A percentile compares a stretch with the other conserved stretches of the same genome.
These are phyloP conservation scores for Cyprinodon brontotheroides DNA, from an alignment of 2,113 vertebrate genomes.

Conservation along the genomic window DNA sequence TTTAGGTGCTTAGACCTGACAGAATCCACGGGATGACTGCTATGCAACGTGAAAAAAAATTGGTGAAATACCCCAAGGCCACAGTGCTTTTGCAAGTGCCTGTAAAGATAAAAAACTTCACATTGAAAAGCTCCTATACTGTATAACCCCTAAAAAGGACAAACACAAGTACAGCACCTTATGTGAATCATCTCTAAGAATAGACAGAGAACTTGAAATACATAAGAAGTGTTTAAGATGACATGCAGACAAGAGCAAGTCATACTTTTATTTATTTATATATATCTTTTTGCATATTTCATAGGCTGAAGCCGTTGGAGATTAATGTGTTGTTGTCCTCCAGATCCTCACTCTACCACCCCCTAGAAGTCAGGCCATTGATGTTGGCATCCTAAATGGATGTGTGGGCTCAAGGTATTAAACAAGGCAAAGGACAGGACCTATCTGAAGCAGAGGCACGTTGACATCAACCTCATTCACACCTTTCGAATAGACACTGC, in stretches of 20 bases:
- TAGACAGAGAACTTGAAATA: background rate
- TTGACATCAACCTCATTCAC: constrained; percentile 27
- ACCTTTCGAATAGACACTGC: constrained; percentile 6
- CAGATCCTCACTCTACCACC: constrained; percentile 42
- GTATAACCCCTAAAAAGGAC: background rate
- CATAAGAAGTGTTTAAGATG: background rate
- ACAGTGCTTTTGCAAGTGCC: background rate
- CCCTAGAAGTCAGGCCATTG: constrained; percentile 57
- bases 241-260: constrained; percentile 2
- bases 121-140: background rate
- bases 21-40: too few relatives aligned
- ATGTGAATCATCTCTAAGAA: constrained; percentile 14
- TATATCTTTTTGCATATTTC: background rate
- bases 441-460: constrained; percentile 33
- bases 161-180: background rate
- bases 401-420: constrained; percentile 48
- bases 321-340: constrained; percentile 13
- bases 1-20: too few relatives aligned
- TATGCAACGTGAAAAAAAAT: too few relatives aligned
- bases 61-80: too few relatives aligned
- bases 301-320: constrained; percentile 21
- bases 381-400: constrained; percentile 25
- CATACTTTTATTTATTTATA: constrained; percentile 2
- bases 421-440: constrained; percentile 36
- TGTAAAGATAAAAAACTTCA: constrained; percentile 11